Base-by-base conservation (phyloP, 2,797 vertebrate genomes). In the Balearica regulorum region DNA sequence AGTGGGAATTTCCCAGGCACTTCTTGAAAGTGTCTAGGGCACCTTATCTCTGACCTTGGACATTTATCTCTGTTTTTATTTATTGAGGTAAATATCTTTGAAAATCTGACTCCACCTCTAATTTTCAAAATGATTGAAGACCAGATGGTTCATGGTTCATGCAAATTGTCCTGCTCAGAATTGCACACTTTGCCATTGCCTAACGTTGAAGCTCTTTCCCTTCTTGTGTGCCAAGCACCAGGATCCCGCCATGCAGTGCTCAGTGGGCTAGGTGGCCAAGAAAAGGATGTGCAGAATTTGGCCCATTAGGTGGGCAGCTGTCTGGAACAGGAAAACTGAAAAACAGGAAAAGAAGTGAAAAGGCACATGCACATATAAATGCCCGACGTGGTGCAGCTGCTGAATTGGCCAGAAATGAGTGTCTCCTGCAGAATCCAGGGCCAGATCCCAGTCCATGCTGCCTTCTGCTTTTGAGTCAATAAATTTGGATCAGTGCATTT, bases 111-210 rank as follows among this genome's bases (percentile, higher is more conserved):
- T 90, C 18, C 18, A 49, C 26, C 20, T 89, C 41, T 83, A 43
- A 26, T 76, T 90, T 88, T 60, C 77, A 80, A 73, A 60, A 43
- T 13, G 11, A 14, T 24, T 71, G 48, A 86, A 83, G 44, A 78
- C 13, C 7, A 39, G 13, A 10, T 53, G 49, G 37, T 26, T 89
- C 48, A 65, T 4, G 6, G 58, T 37, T 81, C 37, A 11, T 31
- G 16, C 25, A 35, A 39, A 85, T 33, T 49, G 48, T 53, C 62
- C 58, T 62, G 17, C 54, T 89, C 43, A 76, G 54, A 92, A 48
- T 6, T 1, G 0, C 19, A 41, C 11, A 13, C 2, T 20, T 60
- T 35, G n/a, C 4, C 2, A 2, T 25, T 87, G 60, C 44, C 44
- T 44, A 41, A 22, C 0, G 0, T 31, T 15, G 46, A 55, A 11